These are phyloP conservation scores for Xenops minutus DNA, from an alignment of 2,797 vertebrate genomes.

Conservation along the genomic window DNA sequence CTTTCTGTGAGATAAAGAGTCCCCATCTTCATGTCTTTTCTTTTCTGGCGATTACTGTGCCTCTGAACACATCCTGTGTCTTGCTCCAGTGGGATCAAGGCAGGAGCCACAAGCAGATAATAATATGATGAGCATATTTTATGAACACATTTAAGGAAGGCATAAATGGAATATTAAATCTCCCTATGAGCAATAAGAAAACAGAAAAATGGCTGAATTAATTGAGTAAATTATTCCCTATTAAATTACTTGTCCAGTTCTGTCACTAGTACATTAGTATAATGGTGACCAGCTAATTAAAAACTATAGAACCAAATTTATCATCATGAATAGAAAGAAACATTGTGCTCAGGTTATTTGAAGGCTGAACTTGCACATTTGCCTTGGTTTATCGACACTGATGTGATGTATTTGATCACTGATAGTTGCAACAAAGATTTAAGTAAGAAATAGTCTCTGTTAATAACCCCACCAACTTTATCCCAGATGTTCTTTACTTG, in stretches of 20 bases:
- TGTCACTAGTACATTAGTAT: background rate
- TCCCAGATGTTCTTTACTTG: background rate
- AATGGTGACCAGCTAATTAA: background rate
- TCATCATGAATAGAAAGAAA: background rate
- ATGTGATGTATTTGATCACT: background rate
- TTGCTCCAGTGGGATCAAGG: background rate
- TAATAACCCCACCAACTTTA: background rate
- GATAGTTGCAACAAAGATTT: background rate
- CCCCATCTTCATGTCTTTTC: background rate
- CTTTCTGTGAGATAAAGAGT: background rate
- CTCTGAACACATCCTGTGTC: background rate
- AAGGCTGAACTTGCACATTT: background rate
- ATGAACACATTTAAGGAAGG: background rate
- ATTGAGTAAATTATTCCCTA: background rate
- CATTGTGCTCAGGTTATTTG: background rate
- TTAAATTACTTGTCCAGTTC: background rate
- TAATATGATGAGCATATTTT: background rate
- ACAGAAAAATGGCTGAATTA: slow-evolving; percentile 5
- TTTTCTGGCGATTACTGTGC: background rate
- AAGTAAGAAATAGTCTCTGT: background rate
- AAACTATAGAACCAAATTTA: background rate
- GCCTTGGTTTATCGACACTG: background rate
- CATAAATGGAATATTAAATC: background rate
- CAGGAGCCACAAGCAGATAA: background rate
- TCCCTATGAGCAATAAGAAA: background rate